Evolutionary conservation across 2,113 vertebrate species (phyloP).

Genomic region (Pholis gunnellus): DNA sequence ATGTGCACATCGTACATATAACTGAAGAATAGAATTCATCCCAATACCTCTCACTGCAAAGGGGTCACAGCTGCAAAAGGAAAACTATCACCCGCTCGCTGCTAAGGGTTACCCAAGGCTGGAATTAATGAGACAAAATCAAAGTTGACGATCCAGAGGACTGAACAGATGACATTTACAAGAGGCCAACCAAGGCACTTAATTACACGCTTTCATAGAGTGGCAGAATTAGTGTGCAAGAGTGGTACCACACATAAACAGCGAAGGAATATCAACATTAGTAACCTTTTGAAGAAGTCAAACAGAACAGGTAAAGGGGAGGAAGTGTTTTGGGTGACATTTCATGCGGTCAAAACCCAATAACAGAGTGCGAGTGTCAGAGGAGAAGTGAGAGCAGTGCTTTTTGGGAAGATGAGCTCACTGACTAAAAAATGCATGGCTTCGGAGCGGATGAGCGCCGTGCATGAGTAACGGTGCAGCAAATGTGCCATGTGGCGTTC

Average conservation of each 20-base stretch:
- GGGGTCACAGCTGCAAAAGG: constrained; percentile 32
- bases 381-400: constrained; percentile 34
- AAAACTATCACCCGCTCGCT: constrained; percentile 33
- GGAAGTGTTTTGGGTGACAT: constrained; percentile 49
- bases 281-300: constrained; percentile 65
- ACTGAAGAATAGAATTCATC: background rate
- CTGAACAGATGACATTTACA: constrained; percentile 75
- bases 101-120: constrained; percentile 46
- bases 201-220: constrained; percentile 72
- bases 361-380: constrained; percentile 37
- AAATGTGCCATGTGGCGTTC: constrained; percentile 49
- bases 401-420: constrained; percentile 63
- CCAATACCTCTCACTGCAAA: constrained; percentile 12
- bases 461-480: constrained; percentile 53
- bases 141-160: constrained; percentile 62
- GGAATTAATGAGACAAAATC: constrained; percentile 70
- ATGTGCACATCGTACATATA: background rate
- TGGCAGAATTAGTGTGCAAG: constrained; percentile 52
- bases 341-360: constrained; percentile 40
- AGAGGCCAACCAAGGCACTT: constrained; percentile 61
- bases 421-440: constrained; percentile 71
- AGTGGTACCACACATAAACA: constrained; percentile 42
- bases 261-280: constrained; percentile 41
- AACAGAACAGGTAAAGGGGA: constrained; percentile 26
- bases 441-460: constrained; percentile 35